Evolutionary conservation across 2,888 invertebrate genomes (phyloP), one percentile per base, ranked within the genome.

Genomic region (Andricus curvator): DNA sequence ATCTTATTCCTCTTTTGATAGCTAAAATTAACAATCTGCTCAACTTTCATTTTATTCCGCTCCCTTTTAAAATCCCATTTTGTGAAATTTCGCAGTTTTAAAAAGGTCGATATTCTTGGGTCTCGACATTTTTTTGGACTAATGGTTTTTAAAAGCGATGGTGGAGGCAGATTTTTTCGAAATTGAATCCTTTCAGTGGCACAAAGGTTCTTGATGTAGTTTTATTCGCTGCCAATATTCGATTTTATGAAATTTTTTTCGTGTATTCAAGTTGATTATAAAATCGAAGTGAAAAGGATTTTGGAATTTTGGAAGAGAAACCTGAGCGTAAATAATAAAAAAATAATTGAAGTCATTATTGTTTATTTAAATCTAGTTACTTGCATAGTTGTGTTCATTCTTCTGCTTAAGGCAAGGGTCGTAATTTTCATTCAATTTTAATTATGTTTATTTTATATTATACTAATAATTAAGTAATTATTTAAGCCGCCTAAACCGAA

Each of bases 1-100:
- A 74, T 66, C 78, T 80, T 80, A 74, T 81, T 81, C 65, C 29
- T 62, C 68, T 76, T 51, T 65, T 66, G 67, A 78, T 81, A 81
- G 70, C 51, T 25, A 51, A 51, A 74, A 74, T 56, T 74, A 33
- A 33, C 51, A 74, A 33, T 74, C 56, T 74, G 56, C 33, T 48
- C 2, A n/a, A 51, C 33, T n/a, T 51, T 56, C 56, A 33, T 51
- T 74, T 51, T 20, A 70, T 51, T 70, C 51, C 20, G 17, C 11
- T 13, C 67, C 67, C 41, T 41, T 41, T 41, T 11, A 41, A 41
- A 41, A 13, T 41, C 41, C 51, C 17, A 4, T 70, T 70, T 29
- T 51, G 25, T 41, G 20, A 37, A 13, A 41, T n/a, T 41, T 44
- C 22, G 15, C 25, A 68, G 13, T 25, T 44, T 68, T 15, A 22